These are phyloP conservation scores for Dysdera silvatica DNA, from an alignment of 1,140 invertebrate genomes.

Conservation along the genomic window DNA sequence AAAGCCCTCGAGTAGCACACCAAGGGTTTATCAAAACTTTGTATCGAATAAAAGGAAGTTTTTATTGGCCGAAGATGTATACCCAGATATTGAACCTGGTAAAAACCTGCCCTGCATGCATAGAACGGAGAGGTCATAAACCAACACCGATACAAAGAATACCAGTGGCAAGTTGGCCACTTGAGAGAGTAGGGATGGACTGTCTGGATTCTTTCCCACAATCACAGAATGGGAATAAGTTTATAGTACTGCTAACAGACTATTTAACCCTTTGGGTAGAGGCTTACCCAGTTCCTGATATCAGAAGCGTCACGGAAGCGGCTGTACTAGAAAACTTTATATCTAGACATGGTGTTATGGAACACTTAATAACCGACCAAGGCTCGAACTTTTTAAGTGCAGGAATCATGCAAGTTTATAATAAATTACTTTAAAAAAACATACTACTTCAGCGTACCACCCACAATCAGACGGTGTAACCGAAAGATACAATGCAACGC, in stretches of 20 bases:
- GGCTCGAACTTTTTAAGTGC: not conserved
- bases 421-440: not conserved
- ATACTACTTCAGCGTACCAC: not conserved
- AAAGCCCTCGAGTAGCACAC: not conserved
- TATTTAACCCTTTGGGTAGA: not conserved
- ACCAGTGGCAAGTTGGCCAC: not conserved
- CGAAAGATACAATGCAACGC: conserved; percentile 5
- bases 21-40: not conserved
- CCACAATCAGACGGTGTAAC: not conserved
- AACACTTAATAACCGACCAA: not conserved
- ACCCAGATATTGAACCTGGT: not conserved
- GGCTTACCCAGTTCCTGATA: not conserved
- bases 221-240: not conserved
- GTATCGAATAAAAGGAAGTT: not conserved
- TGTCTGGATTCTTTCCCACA: not conserved
- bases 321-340: not conserved
- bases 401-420: not conserved
- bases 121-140: not conserved
- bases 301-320: not conserved
- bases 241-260: not conserved
- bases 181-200: not conserved
- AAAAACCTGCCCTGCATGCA: not conserved
- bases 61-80: not conserved
- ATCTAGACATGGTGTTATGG: not conserved
- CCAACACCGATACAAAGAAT: not conserved